A percentile compares a stretch with the other conserved stretches of the same genome.
phyloP scores from a whole-genome alignment of 2,888 invertebrate species.

The Nesidiocoris tenuis region DNA sequence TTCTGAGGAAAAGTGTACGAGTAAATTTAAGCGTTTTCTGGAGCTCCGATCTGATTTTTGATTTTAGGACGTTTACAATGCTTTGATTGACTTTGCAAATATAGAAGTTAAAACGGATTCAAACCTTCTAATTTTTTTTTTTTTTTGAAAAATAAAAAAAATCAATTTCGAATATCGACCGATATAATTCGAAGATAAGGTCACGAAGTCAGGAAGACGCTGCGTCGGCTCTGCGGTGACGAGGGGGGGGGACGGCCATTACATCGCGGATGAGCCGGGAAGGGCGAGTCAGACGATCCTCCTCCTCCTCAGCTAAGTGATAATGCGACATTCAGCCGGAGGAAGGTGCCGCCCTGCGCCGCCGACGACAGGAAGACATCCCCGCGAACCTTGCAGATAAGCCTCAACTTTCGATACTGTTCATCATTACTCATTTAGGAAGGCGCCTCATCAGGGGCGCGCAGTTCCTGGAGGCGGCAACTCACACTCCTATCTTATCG shows the following conservation, averaged over 20 bases:
- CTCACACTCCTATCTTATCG: slow-evolving; percentile 43
- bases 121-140: too few relatives aligned
- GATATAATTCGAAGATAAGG: too few relatives aligned
- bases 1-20: too few relatives aligned
- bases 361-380: neutral
- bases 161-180: too few relatives aligned
- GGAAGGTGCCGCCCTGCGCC: slow-evolving; percentile 25
- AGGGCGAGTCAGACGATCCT: neutral
- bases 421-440: slow-evolving; percentile 45
- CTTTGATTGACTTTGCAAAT: too few relatives aligned
- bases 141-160: too few relatives aligned
- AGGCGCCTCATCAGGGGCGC: slow-evolving; percentile 41
- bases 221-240: too few relatives aligned
- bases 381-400: slow-evolving; percentile 24
- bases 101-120: too few relatives aligned
- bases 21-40: too few relatives aligned
- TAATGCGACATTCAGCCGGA: slow-evolving; percentile 39
- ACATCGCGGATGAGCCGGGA: neutral
- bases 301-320: slow-evolving; percentile 34
- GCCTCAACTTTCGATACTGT: slow-evolving; percentile 43
- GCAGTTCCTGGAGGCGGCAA: neutral
- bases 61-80: too few relatives aligned
- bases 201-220: too few relatives aligned
- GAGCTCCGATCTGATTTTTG: too few relatives aligned
- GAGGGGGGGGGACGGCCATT: neutral